Evolutionary conservation across 2,797 vertebrate species (phyloP), one percentile per base, ranked within the genome.

Genomic region (Buphagus erythrorhynchus): DNA sequence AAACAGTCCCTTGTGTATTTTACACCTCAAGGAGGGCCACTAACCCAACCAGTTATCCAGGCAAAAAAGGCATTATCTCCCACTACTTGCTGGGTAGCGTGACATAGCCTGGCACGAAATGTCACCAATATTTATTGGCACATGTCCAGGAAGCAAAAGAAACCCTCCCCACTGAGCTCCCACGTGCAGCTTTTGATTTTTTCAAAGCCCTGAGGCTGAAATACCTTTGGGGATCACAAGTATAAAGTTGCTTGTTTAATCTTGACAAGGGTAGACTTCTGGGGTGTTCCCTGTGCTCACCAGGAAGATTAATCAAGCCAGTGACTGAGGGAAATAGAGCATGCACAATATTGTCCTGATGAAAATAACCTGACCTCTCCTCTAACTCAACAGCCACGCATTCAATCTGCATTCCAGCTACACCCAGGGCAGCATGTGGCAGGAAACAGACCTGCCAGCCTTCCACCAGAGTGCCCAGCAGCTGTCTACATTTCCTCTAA

Each of bases 341-440:
- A 0, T 4, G 7, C 0, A 3, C 16, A 62, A 49, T 9, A 6
- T 43, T 25, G 36, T 67, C 26, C 42, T 11, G 9, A 59, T 35
- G 28, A 79, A 71, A 62, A 36, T 43, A 77, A 71, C 8, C 31
- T n/a, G 13, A 80, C 62, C 57, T 71, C 43, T 71, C 8, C 4
- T 33, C 36, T 55, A 62, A 51, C 36, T 63, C 29, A 2, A 40
- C 33, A 90, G 35, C 43, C 24, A 36, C 49, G 52, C 31, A 1
- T 12, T n/a, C 54, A 57, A 10, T 51, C 87, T 40, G 28, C 89
- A 91, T 93, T 95, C 94, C 95, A 92, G 65, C 55, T 88, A 65
- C 69, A 61, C 63, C 86, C 68, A 73, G n/a, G 59, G 65, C 35
- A 28, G 36, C 24, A 52, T 7, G 4, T 51, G 42, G 31, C 51